Percentiles rank a stretch among this genome's conserved stretches.
Conservation (phyloP, 1,140 invertebrate species). For the Brachionus calyciflorus region DNA sequence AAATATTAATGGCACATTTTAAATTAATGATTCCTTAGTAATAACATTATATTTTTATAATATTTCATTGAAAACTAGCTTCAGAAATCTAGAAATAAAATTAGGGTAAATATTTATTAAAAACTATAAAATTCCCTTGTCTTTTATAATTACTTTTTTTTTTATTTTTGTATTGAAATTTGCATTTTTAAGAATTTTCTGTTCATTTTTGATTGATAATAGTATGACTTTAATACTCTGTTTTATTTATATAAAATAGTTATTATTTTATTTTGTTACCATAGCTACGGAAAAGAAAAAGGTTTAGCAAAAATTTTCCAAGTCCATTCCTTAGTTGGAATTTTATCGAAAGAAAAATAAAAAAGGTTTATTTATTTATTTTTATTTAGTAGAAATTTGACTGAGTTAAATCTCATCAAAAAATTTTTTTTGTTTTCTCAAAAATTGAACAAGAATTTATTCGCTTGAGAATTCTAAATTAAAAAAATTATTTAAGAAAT, state of each 20-base stretch:
- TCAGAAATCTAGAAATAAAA: too few relatives aligned
- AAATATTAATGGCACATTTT: slow-evolving; percentile 30
- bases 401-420: too few relatives aligned
- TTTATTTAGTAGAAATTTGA: too few relatives aligned
- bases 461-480: background rate
- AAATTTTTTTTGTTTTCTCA: too few relatives aligned
- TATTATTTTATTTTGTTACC: slow-evolving; percentile 5
- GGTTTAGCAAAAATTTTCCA: too few relatives aligned
- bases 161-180: background rate
- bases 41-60: background rate
- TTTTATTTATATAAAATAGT: slow-evolving; percentile 33
- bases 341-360: too few relatives aligned
- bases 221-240: slow-evolving; percentile 5
- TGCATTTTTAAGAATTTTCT: slow-evolving; percentile 32
- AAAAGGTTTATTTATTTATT: too few relatives aligned
- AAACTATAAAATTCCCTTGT: background rate
- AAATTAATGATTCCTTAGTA: background rate
- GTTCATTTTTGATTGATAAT: slow-evolving; percentile 3
- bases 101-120: too few relatives aligned
- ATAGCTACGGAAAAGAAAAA: too few relatives aligned
- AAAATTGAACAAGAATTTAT: background rate
- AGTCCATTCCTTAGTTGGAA: too few relatives aligned
- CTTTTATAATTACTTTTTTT: slow-evolving; percentile 24
- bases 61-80: slow-evolving; percentile 3
- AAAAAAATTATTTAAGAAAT: background rate